Evolutionary conservation across 2,797 vertebrate species (phyloP).

Genomic region (Eurystomus glaucurus): DNA sequence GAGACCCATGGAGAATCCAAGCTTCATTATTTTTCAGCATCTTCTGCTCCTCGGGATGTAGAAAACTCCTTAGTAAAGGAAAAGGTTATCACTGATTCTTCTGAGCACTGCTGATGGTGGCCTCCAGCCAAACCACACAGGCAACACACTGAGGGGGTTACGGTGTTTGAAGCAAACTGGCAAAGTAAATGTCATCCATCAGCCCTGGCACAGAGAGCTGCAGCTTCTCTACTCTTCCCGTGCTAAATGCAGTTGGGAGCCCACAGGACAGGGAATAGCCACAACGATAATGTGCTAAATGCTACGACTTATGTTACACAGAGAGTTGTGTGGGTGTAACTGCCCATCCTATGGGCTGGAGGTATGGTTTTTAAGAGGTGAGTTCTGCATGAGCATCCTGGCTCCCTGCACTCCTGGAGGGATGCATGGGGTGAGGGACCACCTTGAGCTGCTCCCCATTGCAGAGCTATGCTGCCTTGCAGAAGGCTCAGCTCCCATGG

Average conservation of each 20-base stretch:
- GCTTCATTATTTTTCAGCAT: constrained; percentile 50
- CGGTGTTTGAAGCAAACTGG: background rate
- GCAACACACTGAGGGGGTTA: background rate
- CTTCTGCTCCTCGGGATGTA: background rate
- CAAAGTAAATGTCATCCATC: constrained; percentile 48
- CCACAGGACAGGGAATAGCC: background rate
- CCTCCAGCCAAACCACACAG: accelerated
- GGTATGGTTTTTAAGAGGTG: background rate
- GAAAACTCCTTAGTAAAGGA: background rate
- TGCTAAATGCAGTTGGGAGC: accelerated
- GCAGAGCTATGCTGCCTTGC: background rate
- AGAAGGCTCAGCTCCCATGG: background rate
- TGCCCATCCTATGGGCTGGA: background rate
- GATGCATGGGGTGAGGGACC: accelerated
- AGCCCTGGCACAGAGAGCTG: background rate
- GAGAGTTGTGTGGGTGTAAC: accelerated
- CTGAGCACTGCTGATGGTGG: accelerated
- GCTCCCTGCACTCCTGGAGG: accelerated
- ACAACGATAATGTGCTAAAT: accelerated
- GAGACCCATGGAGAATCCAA: constrained; percentile 21
- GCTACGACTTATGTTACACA: background rate
- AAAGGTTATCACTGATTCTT: constrained; percentile 58
- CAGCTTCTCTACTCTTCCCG: accelerated
- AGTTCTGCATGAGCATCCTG: background rate
- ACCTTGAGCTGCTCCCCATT: background rate